Evolutionary conservation across 2,888 invertebrate genomes (phyloP), one percentile per base, ranked within the genome.

Genomic region (Cephus spinipes): DNA sequence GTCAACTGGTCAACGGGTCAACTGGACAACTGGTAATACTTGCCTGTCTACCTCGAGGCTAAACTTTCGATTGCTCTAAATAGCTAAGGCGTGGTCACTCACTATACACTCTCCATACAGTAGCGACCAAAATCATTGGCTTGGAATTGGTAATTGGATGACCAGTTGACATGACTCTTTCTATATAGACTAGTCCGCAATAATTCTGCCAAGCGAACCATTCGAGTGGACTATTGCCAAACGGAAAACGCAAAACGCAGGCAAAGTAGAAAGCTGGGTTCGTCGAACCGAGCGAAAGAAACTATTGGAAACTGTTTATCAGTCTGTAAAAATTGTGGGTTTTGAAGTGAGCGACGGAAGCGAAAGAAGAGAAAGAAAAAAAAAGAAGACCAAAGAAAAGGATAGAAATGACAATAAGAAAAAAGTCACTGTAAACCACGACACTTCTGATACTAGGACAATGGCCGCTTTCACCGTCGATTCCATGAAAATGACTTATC

Each of bases 41-140:
- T 32, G 32, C 12, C 69, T 33, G 35, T 69, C 69, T 71, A 74
- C 68, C 82, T 79, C 31, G 23, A 32, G 76, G 82, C 77, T 76
- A 73, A 82, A 84, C 84, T 84, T 83, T 84, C 84, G 79, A 83
- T 84, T 83, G 81, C 78, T 82, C 75, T 74, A 78, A 79, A 80
- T 79, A 80, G 40, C 68, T 32, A 69, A 80, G 81, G 81, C 68
- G 81, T 80, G 83, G 82, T 83, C 73, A 81, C 81, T 83, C 12
- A 12, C 35, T 35, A 15, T 40, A 40, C 40, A 40, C 40, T 55
- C 82, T 81, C 84, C 77, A 81, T 36, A 69, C 74, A 79, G 79
- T 69, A 36, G 74, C 55, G 75, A 79, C 80, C 76, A 81, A 40
- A 68, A 78, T 79, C 31, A 31, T 40, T 75, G 15, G 15, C 40